Base-by-base conservation (phyloP, 2,888 invertebrate genomes). In the Andrena trimmerana region DNA sequence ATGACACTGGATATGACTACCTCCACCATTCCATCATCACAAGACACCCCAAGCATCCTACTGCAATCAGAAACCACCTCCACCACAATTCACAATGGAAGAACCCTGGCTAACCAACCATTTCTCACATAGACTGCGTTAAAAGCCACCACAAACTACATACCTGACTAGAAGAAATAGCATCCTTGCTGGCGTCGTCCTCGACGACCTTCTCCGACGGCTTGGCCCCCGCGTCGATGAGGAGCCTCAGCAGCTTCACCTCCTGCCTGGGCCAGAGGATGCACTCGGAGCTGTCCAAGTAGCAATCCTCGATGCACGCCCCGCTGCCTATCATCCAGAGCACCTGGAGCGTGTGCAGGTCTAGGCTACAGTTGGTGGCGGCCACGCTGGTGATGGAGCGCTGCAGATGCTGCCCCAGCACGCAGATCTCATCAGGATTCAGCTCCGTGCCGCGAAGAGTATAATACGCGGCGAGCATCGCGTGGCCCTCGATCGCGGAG, bases 401-500 rank as follows among this genome's bases (percentile, higher is more conserved):
- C 76, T 94, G 94, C 10, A 93, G 82, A 75, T 94, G 94, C 70
- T 94, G 94, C 1, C 93, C 96, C 84, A 97, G 96, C 88, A 96
- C 96, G 88, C 97, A 97, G 3, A 97, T 97, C 90, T 97, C 97
- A 81, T 97, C 95, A 0, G 97, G 96, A 80, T 96, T 96, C 57
- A 97, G 93, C 36, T 96, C 95, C 69, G 95, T 95, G 0, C 97
- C 97, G 29, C 96, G 96, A 66, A 97, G 94, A 68, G 97, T 96
- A 95, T 98, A 97, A 91, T 97, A 96, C 96, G 98, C 97, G 27
- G 97, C 97, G 57, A 98, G 95, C 93, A 97, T 97, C 10, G 97
- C 97, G 94, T 99, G 99, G 0, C 99, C 99, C 89, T 98, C 97
- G 69, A 96, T 95, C 8, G 97, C 96, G 87, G 97, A 97, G 94